Evolutionary conservation across 2,113 vertebrate species (phyloP), one percentile per base, ranked within the genome.

Genomic region (Propithecus coquereli): DNA sequence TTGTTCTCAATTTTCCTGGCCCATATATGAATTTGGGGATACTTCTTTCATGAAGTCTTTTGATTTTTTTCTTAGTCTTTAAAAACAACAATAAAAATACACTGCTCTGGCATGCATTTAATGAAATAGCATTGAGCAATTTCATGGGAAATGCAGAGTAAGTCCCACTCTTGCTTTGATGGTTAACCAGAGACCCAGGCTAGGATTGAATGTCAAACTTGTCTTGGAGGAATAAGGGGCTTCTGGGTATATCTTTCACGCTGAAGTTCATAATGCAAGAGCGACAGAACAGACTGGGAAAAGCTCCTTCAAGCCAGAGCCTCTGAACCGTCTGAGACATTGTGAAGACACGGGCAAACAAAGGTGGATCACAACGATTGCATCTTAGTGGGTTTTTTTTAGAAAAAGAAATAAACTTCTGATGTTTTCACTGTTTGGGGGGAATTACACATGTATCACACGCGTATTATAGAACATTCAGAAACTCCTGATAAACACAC

Each of bases 41-140:
- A 25, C 30, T 85, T 88, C 13, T 81, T 85, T 96, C 40, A 81
- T 17, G 10, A 65, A 65, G 6, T 13, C 73, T 65, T 71, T 87
- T 65, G 66, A 63, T 88, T 92, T 96, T 66, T 85, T 73, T 50
- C 57, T 87, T 92, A 37, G 68, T 81, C 80, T 96, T 89, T 79
- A 54, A 92, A 94, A 90, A 79, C 61, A 83, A 50, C 63, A 87
- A 87, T 50, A 63, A 66, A 85, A 94, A 23, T 14, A 59, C n/a
- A n/a, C 30, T 5, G 2, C 27, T 17, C 30, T 81, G 77, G 71
- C 32, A 57, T 32, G 23, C 13, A 37, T 84, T 61, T 73, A 59
- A 65, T 52, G 57, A 88, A 84, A 73, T 0, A 47, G 73, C 52
- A 61, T 43, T 71, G 91, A 77, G 37, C 45, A 45, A 79, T 91